phyloP scores from a whole-genome alignment of 2,888 invertebrate genomes.

The Trichogramma dendrolimi region DNA sequence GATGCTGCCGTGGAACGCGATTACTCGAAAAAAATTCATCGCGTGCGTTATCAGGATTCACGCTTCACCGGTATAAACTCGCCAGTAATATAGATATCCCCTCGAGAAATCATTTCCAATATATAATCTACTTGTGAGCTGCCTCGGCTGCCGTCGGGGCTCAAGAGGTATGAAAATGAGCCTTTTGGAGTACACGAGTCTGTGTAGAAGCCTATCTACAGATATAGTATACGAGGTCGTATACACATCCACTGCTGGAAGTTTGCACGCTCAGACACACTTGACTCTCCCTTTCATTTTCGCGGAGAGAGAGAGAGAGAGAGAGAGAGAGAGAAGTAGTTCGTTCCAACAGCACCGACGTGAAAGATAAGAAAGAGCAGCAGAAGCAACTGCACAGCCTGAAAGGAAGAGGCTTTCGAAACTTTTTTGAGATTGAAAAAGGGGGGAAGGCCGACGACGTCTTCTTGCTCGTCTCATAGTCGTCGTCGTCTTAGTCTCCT shows the following conservation, averaged over 20 bases:
- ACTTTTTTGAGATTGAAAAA: too few species aligned
- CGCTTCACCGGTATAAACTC: too few species aligned
- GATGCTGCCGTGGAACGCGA: too few species aligned
- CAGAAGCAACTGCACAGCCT: background rate
- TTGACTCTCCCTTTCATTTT: background rate
- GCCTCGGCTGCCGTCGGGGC: background rate
- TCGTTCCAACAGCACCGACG: background rate
- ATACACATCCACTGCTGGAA: slow-evolving; percentile 12
- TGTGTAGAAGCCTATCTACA: too few species aligned
- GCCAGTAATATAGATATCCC: too few species aligned
- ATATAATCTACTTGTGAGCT: background rate
- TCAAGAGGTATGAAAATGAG: background rate
- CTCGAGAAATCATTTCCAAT: too few species aligned
- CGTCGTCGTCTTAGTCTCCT: background rate
- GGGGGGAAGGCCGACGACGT: too few species aligned
- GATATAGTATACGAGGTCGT: background rate
- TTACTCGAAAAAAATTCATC: too few species aligned
- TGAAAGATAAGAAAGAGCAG: slow-evolving; percentile 17
- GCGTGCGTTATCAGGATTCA: too few species aligned
- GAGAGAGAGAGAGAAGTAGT: slow-evolving; percentile 16
- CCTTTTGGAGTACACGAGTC: too few species aligned
- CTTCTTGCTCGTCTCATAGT: too few species aligned
- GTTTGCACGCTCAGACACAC: slow-evolving; percentile 10
- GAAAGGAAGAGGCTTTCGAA: too few species aligned
- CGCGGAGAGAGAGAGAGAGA: slow-evolving; percentile 6